A percentile compares a stretch with the other conserved stretches of the same genome.
phyloP scores from a whole-genome alignment of 2,888 invertebrate genomes.

The Diplolepis rosae region DNA sequence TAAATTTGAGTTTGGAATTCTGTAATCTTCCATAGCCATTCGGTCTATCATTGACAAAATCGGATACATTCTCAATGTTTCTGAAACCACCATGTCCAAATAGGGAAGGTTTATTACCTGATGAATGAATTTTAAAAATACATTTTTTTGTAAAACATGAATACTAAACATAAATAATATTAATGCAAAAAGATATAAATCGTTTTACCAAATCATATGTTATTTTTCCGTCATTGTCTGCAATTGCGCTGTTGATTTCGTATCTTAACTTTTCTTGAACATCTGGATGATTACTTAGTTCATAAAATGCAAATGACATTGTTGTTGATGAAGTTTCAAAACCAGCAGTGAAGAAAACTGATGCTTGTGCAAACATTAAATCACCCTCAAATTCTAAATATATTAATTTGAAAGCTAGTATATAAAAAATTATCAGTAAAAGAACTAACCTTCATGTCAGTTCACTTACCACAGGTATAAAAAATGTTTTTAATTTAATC shows the following conservation, averaged over 20 bases:
- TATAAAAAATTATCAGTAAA: too few species aligned
- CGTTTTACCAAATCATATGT: slow-evolving; percentile 61
- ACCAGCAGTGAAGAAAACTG: slow-evolving; percentile 62
- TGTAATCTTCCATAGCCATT: slow-evolving; percentile 55
- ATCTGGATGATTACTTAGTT: slow-evolving; percentile 57
- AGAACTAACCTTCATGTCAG: too few species aligned
- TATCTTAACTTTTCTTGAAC: slow-evolving; percentile 55
- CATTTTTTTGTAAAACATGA: too few species aligned
- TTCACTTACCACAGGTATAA: too few species aligned
- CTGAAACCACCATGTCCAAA: slow-evolving; percentile 63
- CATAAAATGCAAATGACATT: slow-evolving; percentile 57
- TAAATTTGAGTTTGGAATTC: slow-evolving; percentile 58
- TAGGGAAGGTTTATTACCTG: slow-evolving; percentile 54
- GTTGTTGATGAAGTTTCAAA: slow-evolving; percentile 64
- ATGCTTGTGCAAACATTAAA: slow-evolving; percentile 60
- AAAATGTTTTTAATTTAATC: too few species aligned
- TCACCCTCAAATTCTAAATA: slow-evolving; percentile 60
- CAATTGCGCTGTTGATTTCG: slow-evolving; percentile 54
- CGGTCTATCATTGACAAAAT: slow-evolving; percentile 64
- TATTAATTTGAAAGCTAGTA: too few species aligned
- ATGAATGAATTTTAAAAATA: too few species aligned
- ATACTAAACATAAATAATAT: slow-evolving; percentile 10
- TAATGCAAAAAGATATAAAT: background rate
- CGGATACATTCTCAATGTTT: slow-evolving; percentile 72
- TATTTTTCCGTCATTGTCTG: slow-evolving; percentile 52